These are phyloP conservation scores for Lutjanus campechanus DNA, from an alignment of 2,797 vertebrate genomes.

Conservation along the genomic window DNA sequence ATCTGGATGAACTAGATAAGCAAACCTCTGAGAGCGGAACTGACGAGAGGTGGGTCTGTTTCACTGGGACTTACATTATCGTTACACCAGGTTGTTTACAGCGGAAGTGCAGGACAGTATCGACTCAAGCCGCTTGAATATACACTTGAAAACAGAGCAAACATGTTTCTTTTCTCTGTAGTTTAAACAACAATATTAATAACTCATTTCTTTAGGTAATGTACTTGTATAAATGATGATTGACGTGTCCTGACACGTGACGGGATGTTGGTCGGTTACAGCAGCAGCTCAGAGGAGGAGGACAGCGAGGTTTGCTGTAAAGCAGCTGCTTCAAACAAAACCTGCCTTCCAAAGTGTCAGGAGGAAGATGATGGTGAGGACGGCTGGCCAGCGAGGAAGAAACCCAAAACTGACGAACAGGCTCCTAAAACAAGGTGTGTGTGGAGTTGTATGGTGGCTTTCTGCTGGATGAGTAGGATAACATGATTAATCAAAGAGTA, in stretches of 20 bases:
- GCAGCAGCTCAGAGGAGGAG: constrained; percentile 85
- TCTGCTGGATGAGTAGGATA: background rate
- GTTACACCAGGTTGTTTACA: constrained; percentile 68
- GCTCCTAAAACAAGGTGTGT: constrained; percentile 63
- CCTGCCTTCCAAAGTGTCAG: background rate
- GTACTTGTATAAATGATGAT: background rate
- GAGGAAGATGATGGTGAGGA: constrained; percentile 29
- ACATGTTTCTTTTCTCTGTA: background rate
- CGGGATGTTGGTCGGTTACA: constrained; percentile 85
- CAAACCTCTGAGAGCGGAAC: constrained; percentile 42
- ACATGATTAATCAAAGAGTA: background rate
- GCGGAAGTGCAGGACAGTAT: constrained; percentile 23
- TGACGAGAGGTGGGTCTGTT: constrained; percentile 1
- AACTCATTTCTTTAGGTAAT: background rate
- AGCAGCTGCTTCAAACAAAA: background rate
- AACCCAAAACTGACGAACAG: constrained; percentile 56
- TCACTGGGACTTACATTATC: constrained; percentile 28
- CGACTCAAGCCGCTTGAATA: background rate
- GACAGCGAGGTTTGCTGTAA: constrained; percentile 10
- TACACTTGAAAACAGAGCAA: no score
- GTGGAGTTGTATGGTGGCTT: background rate
- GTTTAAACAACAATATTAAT: background rate
- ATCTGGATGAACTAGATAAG: no score
- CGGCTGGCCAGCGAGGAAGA: constrained; percentile 65
- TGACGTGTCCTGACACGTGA: background rate